Evolutionary conservation across 2,797 vertebrate genomes (phyloP).

Genomic region (Numenius phaeopus): DNA sequence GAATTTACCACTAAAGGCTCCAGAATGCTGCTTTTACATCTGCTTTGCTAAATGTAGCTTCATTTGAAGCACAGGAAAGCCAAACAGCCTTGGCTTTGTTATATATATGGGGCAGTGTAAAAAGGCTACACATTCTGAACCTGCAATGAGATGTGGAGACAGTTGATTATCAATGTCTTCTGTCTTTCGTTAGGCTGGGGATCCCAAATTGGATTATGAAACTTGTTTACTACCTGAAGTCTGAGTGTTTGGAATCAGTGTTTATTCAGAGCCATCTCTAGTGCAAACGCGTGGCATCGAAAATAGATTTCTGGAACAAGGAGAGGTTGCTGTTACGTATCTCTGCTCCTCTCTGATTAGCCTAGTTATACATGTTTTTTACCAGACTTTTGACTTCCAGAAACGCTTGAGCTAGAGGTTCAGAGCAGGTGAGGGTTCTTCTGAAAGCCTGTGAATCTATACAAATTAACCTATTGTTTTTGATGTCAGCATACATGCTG

Average conservation of each 20-base stretch:
- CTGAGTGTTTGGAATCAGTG: not conserved
- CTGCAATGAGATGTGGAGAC: not conserved
- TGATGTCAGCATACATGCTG: not conserved
- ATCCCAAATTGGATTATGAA: not conserved
- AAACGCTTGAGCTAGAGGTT: not conserved
- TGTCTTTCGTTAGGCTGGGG: not conserved
- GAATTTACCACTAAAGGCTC: not conserved
- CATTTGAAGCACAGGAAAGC: not conserved
- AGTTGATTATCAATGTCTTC: not conserved
- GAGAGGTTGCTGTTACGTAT: not conserved
- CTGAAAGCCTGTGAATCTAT: not conserved
- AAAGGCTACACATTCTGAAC: not conserved
- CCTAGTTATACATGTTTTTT: not conserved
- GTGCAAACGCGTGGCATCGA: not conserved
- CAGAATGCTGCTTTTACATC: conserved; percentile 15
- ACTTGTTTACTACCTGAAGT: not conserved
- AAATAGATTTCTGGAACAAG: not conserved
- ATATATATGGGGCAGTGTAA: not conserved
- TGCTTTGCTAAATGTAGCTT: not conserved
- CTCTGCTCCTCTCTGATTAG: not conserved
- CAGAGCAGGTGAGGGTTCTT: not conserved
- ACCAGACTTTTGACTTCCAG: not conserved
- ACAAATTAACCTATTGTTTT: not conserved
- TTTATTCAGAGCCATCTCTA: not conserved
- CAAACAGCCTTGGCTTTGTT: not conserved